phyloP scores from a whole-genome alignment of 2,888 invertebrate species.

The Reticulitermes lucifugus region DNA sequence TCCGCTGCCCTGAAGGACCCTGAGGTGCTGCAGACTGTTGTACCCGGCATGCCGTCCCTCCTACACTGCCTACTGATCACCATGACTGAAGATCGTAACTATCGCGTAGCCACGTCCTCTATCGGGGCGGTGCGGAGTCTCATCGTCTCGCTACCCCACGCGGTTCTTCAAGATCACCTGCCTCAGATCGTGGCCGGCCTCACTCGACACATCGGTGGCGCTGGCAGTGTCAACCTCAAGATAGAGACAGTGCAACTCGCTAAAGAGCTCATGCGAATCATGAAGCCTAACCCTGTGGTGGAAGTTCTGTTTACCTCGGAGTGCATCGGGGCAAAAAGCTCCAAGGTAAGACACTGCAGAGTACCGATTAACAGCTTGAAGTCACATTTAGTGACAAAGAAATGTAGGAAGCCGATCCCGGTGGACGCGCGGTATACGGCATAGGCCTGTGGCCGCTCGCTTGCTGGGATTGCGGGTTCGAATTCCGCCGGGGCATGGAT shows the following conservation, averaged over 20 bases:
- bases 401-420: too few relatives aligned
- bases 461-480: too few relatives aligned
- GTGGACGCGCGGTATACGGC: too few relatives aligned
- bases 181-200: conserved; percentile 57
- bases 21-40: conserved; percentile 65
- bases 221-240: conserved; percentile 63
- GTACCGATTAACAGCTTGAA: too few relatives aligned
- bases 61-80: conserved; percentile 71
- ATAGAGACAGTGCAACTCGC: conserved; percentile 65
- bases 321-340: conserved; percentile 61
- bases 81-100: conserved; percentile 72
- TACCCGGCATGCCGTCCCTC: conserved; percentile 69
- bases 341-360: conserved; percentile 57
- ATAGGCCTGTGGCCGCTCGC: too few relatives aligned
- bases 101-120: conserved; percentile 65
- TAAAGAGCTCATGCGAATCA: conserved; percentile 66
- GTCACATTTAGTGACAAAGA: too few relatives aligned
- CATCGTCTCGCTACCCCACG: conserved; percentile 52
- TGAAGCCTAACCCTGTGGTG: conserved; percentile 67
- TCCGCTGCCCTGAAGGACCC: conserved; percentile 68
- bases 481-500: too few relatives aligned
- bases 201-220: conserved; percentile 57
- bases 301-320: conserved; percentile 66
- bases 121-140: conserved; percentile 61
- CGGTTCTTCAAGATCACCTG: conserved; percentile 44